Evolutionary conservation across 2,113 vertebrate species (phyloP), one percentile per base, ranked within the genome.

Genomic region (Dunckerocampus dactyliophorus): DNA sequence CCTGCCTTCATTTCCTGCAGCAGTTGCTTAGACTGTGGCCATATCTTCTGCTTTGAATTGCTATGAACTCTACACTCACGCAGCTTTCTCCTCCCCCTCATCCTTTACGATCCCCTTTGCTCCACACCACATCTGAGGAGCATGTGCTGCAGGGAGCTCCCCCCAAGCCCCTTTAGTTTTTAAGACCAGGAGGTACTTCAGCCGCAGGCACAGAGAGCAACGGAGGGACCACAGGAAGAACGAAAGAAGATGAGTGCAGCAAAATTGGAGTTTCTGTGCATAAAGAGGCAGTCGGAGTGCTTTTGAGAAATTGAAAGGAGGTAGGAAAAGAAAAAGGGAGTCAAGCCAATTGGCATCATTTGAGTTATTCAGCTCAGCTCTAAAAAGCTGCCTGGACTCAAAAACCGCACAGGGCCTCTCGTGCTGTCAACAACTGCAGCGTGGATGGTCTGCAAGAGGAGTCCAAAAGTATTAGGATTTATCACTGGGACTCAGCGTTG

Each of bases 331-430:
- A 75, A 79, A 83, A 72, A 76, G 68, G 63, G 64, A 73, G 71
- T 80, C 78, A 74, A 80, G 87, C 84, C 88, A 83, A 84, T 89
- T 91, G 88, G 87, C 86, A 84, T 85, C 64, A 71, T 84, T 47
- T 80, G 69, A 88, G 81, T 84, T 88, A 86, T 80, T 79, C 52
- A 45, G 75, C 81, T 88, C 79, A 52, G 71, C 82, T 90, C 83
- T 76, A 72, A 80, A 89, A 76, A 70, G 80, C 81, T 85, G 80
- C 82, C 83, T 63, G 65, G 82, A 85, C 86, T 92, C 79, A 85
- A 90, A 56, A 91, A 87, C n/a, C 92, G 91, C 91, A 82, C 87
- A 90, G 73, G 75, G 85, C 85, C 74, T 72, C 67, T 80, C 56
- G 71, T 72, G 65, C 24, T n/a, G 58, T 69, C 62, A 72, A 67